Evolutionary conservation across 2,888 invertebrate genomes (phyloP).

Genomic region (Bursaphelenchus okinawaensis): DNA sequence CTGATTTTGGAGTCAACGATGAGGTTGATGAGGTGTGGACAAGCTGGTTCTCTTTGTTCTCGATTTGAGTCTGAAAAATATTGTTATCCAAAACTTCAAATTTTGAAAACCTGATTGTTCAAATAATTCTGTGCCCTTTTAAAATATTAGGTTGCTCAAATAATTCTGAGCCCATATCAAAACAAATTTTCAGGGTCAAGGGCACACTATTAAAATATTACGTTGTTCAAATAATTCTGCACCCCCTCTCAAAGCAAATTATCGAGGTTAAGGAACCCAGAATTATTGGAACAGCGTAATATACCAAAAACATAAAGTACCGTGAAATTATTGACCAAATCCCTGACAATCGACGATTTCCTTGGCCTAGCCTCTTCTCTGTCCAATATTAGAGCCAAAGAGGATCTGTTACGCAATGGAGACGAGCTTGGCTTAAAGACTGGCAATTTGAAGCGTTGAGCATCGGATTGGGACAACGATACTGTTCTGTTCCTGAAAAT

Average conservation of each 20-base stretch:
- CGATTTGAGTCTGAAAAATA: background rate
- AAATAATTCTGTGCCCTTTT: too few relatives aligned
- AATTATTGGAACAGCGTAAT: too few relatives aligned
- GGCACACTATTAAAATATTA: too few relatives aligned
- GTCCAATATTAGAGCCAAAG: background rate
- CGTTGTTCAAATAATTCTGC: too few relatives aligned
- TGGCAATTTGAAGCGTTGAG: background rate
- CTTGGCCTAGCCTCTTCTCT: background rate
- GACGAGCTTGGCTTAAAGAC: background rate
- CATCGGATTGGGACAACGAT: background rate
- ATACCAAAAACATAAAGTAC: background rate
- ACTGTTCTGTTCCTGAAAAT: background rate
- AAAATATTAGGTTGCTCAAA: too few relatives aligned
- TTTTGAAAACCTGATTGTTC: too few relatives aligned
- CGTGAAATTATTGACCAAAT: background rate
- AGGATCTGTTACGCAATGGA: background rate
- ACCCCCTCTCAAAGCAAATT: too few relatives aligned
- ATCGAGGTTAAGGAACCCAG: too few relatives aligned
- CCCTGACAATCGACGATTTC: background rate
- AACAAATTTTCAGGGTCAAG: too few relatives aligned
- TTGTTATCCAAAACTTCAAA: too few relatives aligned
- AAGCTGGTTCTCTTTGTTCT: background rate
- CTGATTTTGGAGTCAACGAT: background rate
- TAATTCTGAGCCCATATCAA: too few relatives aligned
- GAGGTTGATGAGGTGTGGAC: background rate